Evolutionary conservation across 1,140 invertebrate species (phyloP).

Genomic region (Monomorium pharaonis): DNA sequence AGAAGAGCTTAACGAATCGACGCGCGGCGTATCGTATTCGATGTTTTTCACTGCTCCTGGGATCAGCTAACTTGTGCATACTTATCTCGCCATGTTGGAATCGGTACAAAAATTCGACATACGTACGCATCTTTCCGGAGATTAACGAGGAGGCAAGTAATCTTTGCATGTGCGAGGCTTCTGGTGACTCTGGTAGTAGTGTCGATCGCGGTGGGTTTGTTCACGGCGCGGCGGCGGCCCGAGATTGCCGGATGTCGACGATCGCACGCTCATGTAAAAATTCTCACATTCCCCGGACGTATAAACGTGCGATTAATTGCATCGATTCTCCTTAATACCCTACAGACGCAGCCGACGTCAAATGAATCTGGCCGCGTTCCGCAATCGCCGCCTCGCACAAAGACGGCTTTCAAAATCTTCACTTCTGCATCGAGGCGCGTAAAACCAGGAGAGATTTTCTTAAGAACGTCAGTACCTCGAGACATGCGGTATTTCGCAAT

Average conservation of each 20-base stretch:
- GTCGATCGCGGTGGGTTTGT: constrained; percentile 19
- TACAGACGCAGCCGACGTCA: constrained; percentile 27
- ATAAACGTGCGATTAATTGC: constrained; percentile 58
- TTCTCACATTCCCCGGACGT: constrained; percentile 42
- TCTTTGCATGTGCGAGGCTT: background rate
- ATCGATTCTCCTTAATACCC: constrained; percentile 17
- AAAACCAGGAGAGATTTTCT: background rate
- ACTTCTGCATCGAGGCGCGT: background rate
- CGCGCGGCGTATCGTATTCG: background rate
- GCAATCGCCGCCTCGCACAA: background rate
- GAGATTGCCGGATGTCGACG: constrained; percentile 60
- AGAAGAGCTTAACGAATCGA: background rate
- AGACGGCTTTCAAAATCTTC: constrained; percentile 26
- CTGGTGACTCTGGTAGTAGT: background rate
- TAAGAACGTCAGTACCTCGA: background rate
- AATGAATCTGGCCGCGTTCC: constrained; percentile 2
- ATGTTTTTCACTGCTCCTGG: background rate
- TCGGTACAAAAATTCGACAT: background rate
- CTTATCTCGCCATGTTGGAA: background rate
- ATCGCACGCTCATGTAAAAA: constrained; percentile 43
- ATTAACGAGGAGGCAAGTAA: constrained; percentile 6
- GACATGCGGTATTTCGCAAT: background rate
- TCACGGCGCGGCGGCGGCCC: constrained; percentile 27
- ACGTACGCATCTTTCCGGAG: background rate
- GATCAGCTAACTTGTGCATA: background rate